A percentile compares a stretch with the other conserved stretches of the same genome.
phyloP scores from a whole-genome alignment of 1,140 invertebrate species.

The Geopemphigus sp. region DNA sequence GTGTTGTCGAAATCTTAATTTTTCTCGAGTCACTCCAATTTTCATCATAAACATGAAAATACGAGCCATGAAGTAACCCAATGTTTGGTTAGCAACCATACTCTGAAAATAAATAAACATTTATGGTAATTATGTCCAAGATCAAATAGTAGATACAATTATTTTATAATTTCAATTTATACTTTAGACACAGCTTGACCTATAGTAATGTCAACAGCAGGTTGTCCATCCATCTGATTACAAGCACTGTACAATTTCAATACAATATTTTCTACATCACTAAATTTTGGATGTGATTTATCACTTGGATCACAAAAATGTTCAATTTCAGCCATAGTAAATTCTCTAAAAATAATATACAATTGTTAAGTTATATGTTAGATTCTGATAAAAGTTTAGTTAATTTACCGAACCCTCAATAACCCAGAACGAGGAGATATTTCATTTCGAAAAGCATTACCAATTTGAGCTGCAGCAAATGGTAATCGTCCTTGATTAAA shows the following conservation, averaged over 20 bases:
- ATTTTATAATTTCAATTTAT: conserved; percentile 15
- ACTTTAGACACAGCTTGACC: conserved; percentile 72
- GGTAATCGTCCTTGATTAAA: conserved; percentile 96
- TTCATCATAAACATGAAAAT: conserved; percentile 87
- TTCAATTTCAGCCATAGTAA: conserved; percentile 99
- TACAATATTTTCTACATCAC: conserved; percentile 67
- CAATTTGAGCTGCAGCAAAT: conserved; percentile 97
- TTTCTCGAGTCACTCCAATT: conserved; percentile 82
- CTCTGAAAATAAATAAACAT: conserved; percentile 58
- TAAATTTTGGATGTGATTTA: conserved; percentile 92
- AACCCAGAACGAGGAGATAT: conserved; percentile 97
- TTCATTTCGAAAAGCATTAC: conserved; percentile 98
- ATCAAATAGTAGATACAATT: background rate
- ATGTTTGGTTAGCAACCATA: conserved; percentile 92
- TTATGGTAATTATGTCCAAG: background rate
- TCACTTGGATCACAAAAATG: conserved; percentile 94
- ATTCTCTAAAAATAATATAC: conserved; percentile 67
- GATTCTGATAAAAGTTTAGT: background rate
- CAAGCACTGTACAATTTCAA: conserved; percentile 89
- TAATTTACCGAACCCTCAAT: conserved; percentile 72
- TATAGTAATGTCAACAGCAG: conserved; percentile 69
- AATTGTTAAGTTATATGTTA: background rate
- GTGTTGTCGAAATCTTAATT: conserved; percentile 94
- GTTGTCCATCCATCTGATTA: conserved; percentile 92
- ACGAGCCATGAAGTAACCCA: conserved; percentile 97